A percentile compares a stretch with the other conserved stretches of the same genome.
phyloP scores from a whole-genome alignment of 2,113 vertebrate genomes.

The Carassius gibelio region DNA sequence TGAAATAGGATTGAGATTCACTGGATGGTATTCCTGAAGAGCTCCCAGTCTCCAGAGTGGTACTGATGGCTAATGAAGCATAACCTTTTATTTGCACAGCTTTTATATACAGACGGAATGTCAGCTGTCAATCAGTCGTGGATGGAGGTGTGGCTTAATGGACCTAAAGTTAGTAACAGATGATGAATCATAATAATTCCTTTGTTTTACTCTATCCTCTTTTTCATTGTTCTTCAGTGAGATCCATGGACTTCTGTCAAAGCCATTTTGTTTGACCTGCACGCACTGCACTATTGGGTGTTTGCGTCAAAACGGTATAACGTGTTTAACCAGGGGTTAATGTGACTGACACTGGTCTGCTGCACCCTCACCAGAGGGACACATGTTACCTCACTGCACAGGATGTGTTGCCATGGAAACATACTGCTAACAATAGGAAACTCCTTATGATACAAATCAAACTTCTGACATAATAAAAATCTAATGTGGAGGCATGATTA shows the following conservation, averaged over 20 bases:
- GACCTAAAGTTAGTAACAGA: neutral
- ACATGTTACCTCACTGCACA: constrained; percentile 1
- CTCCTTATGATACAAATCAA: neutral
- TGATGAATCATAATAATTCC: neutral
- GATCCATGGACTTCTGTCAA: no score
- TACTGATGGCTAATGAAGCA: neutral
- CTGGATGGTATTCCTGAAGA: neutral
- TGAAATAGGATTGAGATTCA: neutral
- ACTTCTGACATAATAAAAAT: no score
- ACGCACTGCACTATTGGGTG: neutral
- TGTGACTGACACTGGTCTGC: constrained; percentile 14
- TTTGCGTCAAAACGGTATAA: neutral
- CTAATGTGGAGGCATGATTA: no score
- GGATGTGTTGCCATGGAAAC: constrained; percentile 44
- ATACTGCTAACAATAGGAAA: neutral
- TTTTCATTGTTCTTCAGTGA: constrained; percentile 1
- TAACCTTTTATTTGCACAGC: neutral
- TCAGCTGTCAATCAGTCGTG: neutral
- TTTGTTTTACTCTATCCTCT: constrained; percentile 1
- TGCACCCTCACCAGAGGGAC: constrained; percentile 26
- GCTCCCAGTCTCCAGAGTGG: neutral
- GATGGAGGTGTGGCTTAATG: constrained; percentile 3
- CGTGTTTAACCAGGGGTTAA: constrained; percentile 29
- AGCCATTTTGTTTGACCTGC: neutral
- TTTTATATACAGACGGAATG: neutral